Conservation (phyloP, 2,888 invertebrate genomes). For the Tenthredo notha region DNA sequence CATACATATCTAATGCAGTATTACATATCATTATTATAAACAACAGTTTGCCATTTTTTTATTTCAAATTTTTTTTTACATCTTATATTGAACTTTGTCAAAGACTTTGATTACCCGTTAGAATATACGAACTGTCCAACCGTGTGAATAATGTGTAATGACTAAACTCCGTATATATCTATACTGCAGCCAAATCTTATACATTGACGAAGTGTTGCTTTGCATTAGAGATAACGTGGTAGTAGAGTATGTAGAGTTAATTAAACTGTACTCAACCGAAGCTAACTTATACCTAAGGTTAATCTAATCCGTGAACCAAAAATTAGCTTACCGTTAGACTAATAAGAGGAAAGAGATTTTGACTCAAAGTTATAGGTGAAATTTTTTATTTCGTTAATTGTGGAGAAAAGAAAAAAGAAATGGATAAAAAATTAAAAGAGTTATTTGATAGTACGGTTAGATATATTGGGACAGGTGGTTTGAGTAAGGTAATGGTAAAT, state of each 20-base stretch:
- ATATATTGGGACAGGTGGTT: slow-evolving; percentile 14
- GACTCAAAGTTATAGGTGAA: no score
- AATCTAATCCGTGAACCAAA: not conserved
- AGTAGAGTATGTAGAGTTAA: not conserved
- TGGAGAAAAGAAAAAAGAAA: no score
- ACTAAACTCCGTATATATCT: not conserved
- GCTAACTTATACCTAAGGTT: not conserved
- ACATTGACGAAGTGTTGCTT: slow-evolving; percentile 5
- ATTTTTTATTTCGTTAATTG: no score
- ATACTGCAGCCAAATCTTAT: not conserved
- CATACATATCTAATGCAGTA: not conserved
- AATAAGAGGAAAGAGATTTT: not conserved
- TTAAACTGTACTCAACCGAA: not conserved
- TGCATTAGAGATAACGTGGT: not conserved
- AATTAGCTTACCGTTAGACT: not conserved
- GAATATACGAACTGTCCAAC: not conserved
- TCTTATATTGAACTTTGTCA: not conserved
- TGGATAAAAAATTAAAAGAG: no score
- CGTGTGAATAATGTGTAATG: not conserved
- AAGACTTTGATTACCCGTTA: slow-evolving; percentile 3
- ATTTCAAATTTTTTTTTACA: not conserved
- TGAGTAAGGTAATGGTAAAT: slow-evolving; percentile 37
- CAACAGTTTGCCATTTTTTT: not conserved
- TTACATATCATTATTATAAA: not conserved
- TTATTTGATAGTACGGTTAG: not conserved